phyloP scores from a whole-genome alignment of 2,888 invertebrate genomes.

The Saturnia pavonia region DNA sequence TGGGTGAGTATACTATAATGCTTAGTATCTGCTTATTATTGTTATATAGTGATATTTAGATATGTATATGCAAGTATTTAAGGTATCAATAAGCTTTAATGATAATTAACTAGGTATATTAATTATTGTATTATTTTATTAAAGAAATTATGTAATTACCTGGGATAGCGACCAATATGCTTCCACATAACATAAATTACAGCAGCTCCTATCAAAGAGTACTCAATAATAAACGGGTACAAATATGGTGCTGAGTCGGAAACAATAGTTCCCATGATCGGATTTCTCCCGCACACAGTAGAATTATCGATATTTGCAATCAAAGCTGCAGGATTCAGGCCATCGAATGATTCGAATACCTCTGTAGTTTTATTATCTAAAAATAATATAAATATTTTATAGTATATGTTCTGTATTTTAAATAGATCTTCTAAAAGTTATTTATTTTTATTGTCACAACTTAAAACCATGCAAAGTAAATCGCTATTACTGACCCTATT shows the following conservation, averaged over 20 bases:
- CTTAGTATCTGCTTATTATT: neutral
- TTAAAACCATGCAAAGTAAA: conserved; percentile 38
- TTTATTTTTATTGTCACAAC: conserved; percentile 4
- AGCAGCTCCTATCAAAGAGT: conserved; percentile 96
- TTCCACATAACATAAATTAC: conserved; percentile 99
- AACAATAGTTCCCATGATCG: conserved; percentile 96
- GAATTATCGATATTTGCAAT: conserved; percentile 81
- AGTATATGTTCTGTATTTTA: conserved; percentile 7
- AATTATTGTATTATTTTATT: neutral
- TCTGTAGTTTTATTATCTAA: conserved; percentile 70
- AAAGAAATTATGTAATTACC: conserved; percentile 69
- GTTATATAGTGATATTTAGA: neutral
- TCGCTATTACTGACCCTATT: conserved; percentile 31
- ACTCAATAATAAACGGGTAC: conserved; percentile 97
- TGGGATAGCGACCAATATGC: conserved; percentile 94
- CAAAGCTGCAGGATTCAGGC: conserved; percentile 82
- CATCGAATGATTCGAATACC: conserved; percentile 82
- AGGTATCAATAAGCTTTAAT: neutral
- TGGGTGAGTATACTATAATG: neutral
- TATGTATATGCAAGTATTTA: neutral
- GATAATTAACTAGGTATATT: neutral
- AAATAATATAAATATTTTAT: conserved; percentile 23
- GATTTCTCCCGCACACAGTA: conserved; percentile 89
- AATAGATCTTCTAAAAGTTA: neutral
- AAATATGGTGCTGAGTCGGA: conserved; percentile 96